phyloP scores from a whole-genome alignment of 2,113 vertebrate species.

The Potamarius usumacintae region DNA sequence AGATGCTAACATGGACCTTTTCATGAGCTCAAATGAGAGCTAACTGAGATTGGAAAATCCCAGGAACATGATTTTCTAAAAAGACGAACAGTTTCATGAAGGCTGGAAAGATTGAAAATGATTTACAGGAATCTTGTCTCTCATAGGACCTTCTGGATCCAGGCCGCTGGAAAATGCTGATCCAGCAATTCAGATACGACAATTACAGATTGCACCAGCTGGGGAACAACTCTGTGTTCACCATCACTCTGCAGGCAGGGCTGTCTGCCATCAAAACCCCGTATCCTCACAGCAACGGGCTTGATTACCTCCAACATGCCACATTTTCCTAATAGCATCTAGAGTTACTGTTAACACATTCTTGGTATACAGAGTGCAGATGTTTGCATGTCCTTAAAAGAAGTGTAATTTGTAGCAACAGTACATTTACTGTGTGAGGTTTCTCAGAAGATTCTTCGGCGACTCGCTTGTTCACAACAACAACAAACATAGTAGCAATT shows the following conservation, averaged over 20 bases:
- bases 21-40: background rate
- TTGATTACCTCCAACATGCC: background rate
- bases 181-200: conserved; percentile 98
- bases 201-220: conserved; percentile 99
- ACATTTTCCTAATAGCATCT: background rate
- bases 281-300: conserved; percentile 82
- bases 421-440: background rate
- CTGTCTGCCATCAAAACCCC: conserved; percentile 99
- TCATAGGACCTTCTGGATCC: conserved; percentile 95
- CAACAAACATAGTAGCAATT: no score
- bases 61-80: background rate
- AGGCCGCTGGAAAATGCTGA: conserved; percentile 97
- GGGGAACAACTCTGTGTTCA: conserved; percentile 98
- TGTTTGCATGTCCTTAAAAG: background rate
- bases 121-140: conserved; percentile 34
- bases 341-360: background rate
- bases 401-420: background rate
- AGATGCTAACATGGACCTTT: background rate
- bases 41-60: background rate
- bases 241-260: conserved; percentile 96
- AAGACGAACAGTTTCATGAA: background rate
- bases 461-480: no score
- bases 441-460: background rate
- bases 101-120: background rate
- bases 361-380: background rate